Conservation (phyloP, 2,797 vertebrate genomes). For the Nothura maculosa region DNA sequence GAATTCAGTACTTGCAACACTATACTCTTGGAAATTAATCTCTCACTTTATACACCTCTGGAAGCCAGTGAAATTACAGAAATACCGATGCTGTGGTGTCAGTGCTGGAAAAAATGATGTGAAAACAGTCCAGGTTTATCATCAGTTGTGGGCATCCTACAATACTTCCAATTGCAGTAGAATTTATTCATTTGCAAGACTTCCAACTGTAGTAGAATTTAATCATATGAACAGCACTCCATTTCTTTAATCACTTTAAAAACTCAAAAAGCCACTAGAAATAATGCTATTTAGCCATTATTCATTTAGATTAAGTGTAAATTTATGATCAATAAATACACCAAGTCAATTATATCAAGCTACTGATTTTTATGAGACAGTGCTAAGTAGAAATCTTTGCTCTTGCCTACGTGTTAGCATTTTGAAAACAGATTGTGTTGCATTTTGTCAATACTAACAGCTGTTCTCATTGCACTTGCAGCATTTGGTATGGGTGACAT, state of each 20-base stretch:
- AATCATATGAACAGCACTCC: background rate
- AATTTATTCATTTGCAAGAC: background rate
- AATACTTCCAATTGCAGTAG: background rate
- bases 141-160: background rate
- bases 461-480: background rate
- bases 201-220: background rate
- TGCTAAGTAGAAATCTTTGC: background rate
- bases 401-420: background rate
- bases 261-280: background rate
- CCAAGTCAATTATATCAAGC: background rate
- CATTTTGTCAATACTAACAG: background rate
- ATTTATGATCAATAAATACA: background rate
- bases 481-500: background rate
- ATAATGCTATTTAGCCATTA: background rate
- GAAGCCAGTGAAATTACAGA: background rate
- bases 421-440: background rate
- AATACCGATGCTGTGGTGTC: background rate
- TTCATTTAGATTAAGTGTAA: background rate
- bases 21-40: background rate
- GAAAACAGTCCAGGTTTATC: background rate
- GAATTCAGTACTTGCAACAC: background rate
- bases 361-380: background rate
- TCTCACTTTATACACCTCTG: background rate
- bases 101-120: background rate
- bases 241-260: background rate